These are phyloP conservation scores for Pentalonia nigronervosa DNA, from an alignment of 1,140 invertebrate genomes.

Conservation along the genomic window DNA sequence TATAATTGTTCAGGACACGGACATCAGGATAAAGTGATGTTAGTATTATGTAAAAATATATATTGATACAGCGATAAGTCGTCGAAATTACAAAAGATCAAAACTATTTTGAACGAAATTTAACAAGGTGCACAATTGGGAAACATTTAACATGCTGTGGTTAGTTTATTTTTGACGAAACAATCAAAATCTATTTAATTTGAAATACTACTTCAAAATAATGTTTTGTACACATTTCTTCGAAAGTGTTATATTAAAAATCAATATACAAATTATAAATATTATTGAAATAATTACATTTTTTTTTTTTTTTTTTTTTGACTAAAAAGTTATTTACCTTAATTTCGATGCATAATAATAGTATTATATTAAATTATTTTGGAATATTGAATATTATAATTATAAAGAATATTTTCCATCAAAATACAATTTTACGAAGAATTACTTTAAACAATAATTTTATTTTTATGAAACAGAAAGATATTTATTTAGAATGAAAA, in stretches of 20 bases:
- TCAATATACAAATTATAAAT: not conserved
- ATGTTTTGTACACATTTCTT: not conserved
- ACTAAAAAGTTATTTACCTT: slow-evolving; percentile 12
- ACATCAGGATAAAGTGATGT: not conserved
- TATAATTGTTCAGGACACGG: not conserved
- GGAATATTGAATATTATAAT: not conserved
- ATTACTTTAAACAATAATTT: not conserved
- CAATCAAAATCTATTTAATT: not conserved
- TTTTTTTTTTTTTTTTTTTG: not conserved
- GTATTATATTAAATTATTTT: not conserved
- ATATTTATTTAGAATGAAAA: not conserved
- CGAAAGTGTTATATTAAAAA: not conserved
- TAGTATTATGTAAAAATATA: not conserved
- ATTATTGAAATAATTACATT: not conserved
- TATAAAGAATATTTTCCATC: not conserved
- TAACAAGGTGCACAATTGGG: not conserved
- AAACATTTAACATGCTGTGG: not conserved
- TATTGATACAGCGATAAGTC: not conserved
- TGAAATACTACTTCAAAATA: not conserved
- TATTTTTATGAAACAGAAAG: not conserved
- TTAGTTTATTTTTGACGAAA: not conserved
- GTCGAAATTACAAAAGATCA: not conserved
- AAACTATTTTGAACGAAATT: not conserved
- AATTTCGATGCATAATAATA: not conserved
- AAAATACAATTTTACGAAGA: not conserved